A percentile compares a stretch with the other conserved stretches of the same genome.
Evolutionary conservation across 2,113 vertebrate species (phyloP).

Genomic region (Onychostoma macrolepis): DNA sequence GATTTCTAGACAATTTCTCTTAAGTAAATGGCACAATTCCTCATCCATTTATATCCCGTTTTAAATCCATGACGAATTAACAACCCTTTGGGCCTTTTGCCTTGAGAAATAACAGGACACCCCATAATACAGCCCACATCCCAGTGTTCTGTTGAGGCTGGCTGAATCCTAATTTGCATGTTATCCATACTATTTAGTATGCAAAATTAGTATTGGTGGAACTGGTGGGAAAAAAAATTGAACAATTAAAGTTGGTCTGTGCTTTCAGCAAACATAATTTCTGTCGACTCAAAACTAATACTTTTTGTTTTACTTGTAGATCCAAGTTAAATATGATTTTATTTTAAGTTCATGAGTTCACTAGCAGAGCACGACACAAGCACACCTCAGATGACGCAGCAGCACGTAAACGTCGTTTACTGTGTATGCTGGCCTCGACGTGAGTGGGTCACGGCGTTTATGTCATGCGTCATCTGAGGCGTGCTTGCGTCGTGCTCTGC

Average conservation of each 20-base stretch:
- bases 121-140: not conserved
- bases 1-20: slow-evolving; percentile 29
- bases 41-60: slow-evolving; percentile 12
- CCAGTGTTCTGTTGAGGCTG: not conserved
- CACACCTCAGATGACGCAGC: too few species aligned
- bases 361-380: too few species aligned
- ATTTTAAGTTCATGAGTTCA: too few species aligned
- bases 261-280: not conserved
- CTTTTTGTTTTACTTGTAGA: not conserved
- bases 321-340: not conserved
- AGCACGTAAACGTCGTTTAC: too few species aligned
- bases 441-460: too few species aligned
- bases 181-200: not conserved
- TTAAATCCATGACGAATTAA: slow-evolving; percentile 21
- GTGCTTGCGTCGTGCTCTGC: too few species aligned
- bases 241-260: not conserved
- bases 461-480: too few species aligned
- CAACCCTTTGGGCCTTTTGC: not conserved
- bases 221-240: not conserved
- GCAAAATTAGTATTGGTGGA: not conserved
- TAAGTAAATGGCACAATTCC: slow-evolving; percentile 29
- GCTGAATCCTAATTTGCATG: not conserved
- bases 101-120: not conserved
- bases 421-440: too few species aligned
- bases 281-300: not conserved